A percentile compares a stretch with the other conserved stretches of the same genome.
Evolutionary conservation across 2,113 vertebrate genomes (phyloP).

Genomic region (Canis aureus): DNA sequence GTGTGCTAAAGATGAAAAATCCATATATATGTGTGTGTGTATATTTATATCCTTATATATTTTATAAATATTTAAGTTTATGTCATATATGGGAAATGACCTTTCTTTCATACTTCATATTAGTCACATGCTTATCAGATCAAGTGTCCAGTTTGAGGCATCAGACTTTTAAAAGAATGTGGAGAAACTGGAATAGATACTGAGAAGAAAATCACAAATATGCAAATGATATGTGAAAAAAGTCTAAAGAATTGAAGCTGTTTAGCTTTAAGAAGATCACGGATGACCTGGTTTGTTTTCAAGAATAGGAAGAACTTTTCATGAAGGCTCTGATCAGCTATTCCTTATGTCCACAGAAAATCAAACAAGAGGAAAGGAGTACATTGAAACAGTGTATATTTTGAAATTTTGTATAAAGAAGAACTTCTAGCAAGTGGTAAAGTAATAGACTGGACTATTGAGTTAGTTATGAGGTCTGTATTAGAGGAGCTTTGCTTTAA

Average conservation of each 20-base stretch:
- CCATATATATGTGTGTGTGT: neutral
- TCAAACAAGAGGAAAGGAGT: neutral
- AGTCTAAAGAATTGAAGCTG: neutral
- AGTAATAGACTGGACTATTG: neutral
- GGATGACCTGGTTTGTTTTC: neutral
- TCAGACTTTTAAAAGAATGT: slow-evolving; percentile 20
- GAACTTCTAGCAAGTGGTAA: neutral
- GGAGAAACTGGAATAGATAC: neutral
- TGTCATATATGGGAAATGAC: neutral
- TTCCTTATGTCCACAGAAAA: neutral
- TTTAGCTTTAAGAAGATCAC: slow-evolving; percentile 7
- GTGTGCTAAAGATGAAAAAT: neutral
- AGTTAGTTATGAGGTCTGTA: neutral
- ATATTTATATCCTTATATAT: neutral
- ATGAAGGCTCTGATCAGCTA: neutral
- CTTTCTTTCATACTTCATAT: neutral
- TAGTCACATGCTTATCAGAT: neutral
- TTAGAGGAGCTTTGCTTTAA: neutral
- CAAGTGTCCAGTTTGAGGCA: neutral
- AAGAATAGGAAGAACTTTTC: neutral
- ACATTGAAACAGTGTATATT: neutral
- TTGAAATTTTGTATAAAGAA: neutral
- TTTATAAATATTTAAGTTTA: neutral
- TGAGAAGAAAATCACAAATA: neutral
- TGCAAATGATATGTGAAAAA: neutral